Evolutionary conservation across 2,113 vertebrate genomes (phyloP), one percentile per base, ranked within the genome.

Genomic region (Anhinga rufa): DNA sequence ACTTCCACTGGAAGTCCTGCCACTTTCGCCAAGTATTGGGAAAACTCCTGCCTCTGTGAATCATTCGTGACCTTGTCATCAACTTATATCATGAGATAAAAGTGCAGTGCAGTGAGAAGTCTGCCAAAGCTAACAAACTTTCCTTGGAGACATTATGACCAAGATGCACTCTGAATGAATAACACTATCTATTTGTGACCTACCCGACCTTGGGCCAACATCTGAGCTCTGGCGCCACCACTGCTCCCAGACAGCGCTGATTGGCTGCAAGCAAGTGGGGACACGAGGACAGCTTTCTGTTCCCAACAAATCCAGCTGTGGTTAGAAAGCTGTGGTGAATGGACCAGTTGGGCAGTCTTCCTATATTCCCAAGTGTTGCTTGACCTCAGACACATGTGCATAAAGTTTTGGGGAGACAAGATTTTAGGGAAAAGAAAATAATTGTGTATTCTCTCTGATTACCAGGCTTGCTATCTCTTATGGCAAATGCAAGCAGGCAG

Each of bases 281-380:
- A 24, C 14, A 26, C 1, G 0, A 51, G 29, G 42, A 15, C 65
- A 84, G 7, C 17, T 29, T 64, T 25, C 17, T 26, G 64, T 64
- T 51, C 60, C 38, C 61, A 84, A 18, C 25, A 78, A 61, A 74
- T 25, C 13, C 6, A n/a, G 22, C 32, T 68, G 12, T 16, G 26
- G 26, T 42, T 61, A 46, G 44, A 75, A 66, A 54, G 22, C 14
- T 42, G 31, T 18, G 4, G 7, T 82, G 29, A 85, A 52, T 17
- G 7, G 19, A 51, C 4, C 0, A 0, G 36, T 28, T 0, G 0
- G 83, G 5, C 10, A 36, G 44, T 58, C 36, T 84, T 66, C 51
- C n/a, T 55, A 14, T 1, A 1, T n/a, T 83, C 16, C 26, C 34
- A 44, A 75, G 28, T 28, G 32, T 31, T 76, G n/a, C 84, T 66